phyloP scores from a whole-genome alignment of 2,113 vertebrate genomes.

The Origma solitaria region DNA sequence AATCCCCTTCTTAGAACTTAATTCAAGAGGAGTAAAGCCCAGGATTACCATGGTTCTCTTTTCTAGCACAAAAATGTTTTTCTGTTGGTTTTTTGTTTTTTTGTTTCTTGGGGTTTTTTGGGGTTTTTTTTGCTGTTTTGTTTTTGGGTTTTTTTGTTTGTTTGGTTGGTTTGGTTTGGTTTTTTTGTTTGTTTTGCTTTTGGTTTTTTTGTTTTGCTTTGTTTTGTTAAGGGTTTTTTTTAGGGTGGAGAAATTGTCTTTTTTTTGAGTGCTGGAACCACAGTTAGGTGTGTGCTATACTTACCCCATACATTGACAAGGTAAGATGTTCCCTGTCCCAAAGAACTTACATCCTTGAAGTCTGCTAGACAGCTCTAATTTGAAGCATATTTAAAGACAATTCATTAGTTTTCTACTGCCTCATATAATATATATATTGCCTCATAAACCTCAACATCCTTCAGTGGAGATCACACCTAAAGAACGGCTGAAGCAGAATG shows the following conservation, averaged over 20 bases:
- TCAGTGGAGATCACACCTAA: neutral
- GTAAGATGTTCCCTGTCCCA: neutral
- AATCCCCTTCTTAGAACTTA: neutral
- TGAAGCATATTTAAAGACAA: neutral
- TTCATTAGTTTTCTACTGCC: neutral
- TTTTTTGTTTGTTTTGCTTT: fast-evolving
- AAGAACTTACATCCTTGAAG: neutral
- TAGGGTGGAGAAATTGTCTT: neutral
- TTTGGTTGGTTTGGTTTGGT: too few species aligned
- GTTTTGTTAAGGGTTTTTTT: neutral
- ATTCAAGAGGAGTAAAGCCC: neutral
- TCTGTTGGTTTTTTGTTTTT: neutral
- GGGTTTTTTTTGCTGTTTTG: neutral
- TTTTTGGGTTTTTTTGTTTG: neutral
- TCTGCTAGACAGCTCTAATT: neutral
- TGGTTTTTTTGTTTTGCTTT: fast-evolving
- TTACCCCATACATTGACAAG: neutral
- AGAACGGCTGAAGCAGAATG: neutral
- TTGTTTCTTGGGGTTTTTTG: too few species aligned
- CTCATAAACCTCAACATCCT: neutral
- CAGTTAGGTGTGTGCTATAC: neutral
- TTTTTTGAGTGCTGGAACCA: neutral
- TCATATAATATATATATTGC: neutral
- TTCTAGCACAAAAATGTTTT: neutral
- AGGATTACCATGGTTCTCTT: neutral